Conservation (phyloP, 2,888 invertebrate species). For the Netelia inedita region DNA sequence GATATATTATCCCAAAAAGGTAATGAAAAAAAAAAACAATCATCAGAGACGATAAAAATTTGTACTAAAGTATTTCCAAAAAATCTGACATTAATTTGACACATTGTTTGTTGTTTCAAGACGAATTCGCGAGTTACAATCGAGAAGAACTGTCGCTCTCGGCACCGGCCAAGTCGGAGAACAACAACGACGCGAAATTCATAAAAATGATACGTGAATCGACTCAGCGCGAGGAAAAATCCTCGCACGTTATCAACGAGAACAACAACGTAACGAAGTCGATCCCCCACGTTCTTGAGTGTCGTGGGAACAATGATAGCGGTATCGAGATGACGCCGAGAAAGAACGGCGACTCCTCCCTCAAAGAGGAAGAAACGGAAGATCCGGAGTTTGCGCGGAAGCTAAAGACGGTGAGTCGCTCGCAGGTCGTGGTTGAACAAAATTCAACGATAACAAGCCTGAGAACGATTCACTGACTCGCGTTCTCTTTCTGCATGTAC, state of each 20-base stretch:
- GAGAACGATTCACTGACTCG: constrained; percentile 62
- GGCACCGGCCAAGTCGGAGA: constrained; percentile 46
- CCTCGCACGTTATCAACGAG: constrained; percentile 56
- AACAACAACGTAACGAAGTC: constrained; percentile 65
- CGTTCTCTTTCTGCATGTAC: constrained; percentile 55
- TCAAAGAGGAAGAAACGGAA: constrained; percentile 73
- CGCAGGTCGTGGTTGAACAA: constrained; percentile 71
- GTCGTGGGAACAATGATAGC: constrained; percentile 75
- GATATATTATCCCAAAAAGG: constrained; percentile 68
- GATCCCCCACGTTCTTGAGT: constrained; percentile 61
- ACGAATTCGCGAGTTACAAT: constrained; percentile 41
- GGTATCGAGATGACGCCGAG: constrained; percentile 77
- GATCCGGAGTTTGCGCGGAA: constrained; percentile 83
- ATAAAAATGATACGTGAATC: constrained; percentile 68
- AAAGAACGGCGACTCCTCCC: constrained; percentile 69
- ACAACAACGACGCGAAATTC: constrained; percentile 62
- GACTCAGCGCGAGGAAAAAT: constrained; percentile 60
- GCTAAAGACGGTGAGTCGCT: constrained; percentile 86
- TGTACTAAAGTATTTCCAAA: background rate
- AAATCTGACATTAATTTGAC: background rate
- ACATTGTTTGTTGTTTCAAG: constrained; percentile 21
- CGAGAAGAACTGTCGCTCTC: constrained; percentile 67
- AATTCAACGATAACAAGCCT: constrained; percentile 62
- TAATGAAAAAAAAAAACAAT: constrained; percentile 5
- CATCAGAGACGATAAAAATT: background rate